Percentiles rank a stretch among this genome's conserved stretches.
These are phyloP conservation scores for Zygothrica quintamaculata DNA, from an alignment of 2,888 invertebrate species.

Conservation along the genomic window DNA sequence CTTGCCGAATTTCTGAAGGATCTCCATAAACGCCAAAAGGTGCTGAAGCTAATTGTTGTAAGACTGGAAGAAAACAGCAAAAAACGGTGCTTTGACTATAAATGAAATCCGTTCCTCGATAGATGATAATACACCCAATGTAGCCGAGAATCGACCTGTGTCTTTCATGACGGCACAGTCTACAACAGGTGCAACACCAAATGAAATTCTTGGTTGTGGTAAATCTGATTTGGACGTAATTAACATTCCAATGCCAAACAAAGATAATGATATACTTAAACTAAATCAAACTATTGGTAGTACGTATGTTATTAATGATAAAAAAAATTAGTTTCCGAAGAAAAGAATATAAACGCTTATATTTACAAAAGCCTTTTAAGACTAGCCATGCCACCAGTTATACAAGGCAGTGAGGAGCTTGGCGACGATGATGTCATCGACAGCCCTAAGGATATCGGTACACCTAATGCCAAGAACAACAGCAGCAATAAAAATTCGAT, in stretches of 20 bases:
- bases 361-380: constrained; percentile 92
- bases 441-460: constrained; percentile 84
- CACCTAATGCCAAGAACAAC: constrained; percentile 87
- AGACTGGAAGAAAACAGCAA: constrained; percentile 87
- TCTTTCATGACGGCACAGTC: constrained; percentile 42
- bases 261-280: constrained; percentile 59
- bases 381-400: constrained; percentile 96
- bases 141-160: constrained; percentile 49
- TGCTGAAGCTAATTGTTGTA: constrained; percentile 88
- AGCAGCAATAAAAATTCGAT: constrained; percentile 30
- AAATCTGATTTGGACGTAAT: constrained; percentile 86
- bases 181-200: constrained; percentile 56
- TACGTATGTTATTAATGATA: constrained; percentile 71
- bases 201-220: constrained; percentile 60
- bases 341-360: constrained; percentile 43
- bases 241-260: constrained; percentile 90
- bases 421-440: constrained; percentile 89
- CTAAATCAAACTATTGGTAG: constrained; percentile 29
- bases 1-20: constrained; percentile 96
- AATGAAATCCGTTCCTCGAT: constrained; percentile 83
- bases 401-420: constrained; percentile 92
- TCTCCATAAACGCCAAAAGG: constrained; percentile 92
- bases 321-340: constrained; percentile 46
- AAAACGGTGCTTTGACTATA: constrained; percentile 81
- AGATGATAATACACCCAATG: constrained; percentile 75